A percentile compares a stretch with the other conserved stretches of the same genome.
Conservation (phyloP, 2,888 invertebrate species). For the Hyalella azteca region DNA sequence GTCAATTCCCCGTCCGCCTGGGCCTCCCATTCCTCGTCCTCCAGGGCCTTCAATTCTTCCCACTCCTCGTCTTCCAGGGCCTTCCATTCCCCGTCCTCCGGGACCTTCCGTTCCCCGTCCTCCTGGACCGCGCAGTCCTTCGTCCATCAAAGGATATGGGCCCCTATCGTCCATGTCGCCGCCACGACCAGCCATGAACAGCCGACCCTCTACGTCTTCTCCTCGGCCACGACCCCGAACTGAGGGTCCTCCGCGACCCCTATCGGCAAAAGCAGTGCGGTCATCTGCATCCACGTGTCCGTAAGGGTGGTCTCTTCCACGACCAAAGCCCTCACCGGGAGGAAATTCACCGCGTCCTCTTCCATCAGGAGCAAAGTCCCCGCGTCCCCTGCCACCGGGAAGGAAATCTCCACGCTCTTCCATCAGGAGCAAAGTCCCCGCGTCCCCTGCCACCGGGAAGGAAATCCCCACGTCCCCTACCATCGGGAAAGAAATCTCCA, state of each 20-base stretch:
- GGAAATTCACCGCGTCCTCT: too few relatives aligned
- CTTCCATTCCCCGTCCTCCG: too few relatives aligned
- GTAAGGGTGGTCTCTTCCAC: not conserved
- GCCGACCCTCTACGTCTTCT: too few relatives aligned
- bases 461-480: not conserved
- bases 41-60: too few relatives aligned
- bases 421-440: conserved; percentile 6
- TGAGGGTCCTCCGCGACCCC: conserved; percentile 4
- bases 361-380: conserved; percentile 11
- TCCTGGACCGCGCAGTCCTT: too few relatives aligned
- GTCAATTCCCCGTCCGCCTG: not conserved
- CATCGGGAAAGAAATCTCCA: not conserved
- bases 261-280: not conserved
- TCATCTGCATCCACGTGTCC: not conserved
- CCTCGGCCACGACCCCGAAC: not conserved
- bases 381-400: not conserved
- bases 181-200: too few relatives aligned
- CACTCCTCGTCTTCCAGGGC: too few relatives aligned
- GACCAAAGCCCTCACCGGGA: not conserved
- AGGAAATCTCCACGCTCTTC: not conserved
- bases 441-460: not conserved
- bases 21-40: not conserved
- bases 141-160: too few relatives aligned
- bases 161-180: too few relatives aligned
- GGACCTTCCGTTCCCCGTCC: too few relatives aligned